phyloP scores from a whole-genome alignment of 2,888 invertebrate genomes.

The Eupeodes latifasciatus region DNA sequence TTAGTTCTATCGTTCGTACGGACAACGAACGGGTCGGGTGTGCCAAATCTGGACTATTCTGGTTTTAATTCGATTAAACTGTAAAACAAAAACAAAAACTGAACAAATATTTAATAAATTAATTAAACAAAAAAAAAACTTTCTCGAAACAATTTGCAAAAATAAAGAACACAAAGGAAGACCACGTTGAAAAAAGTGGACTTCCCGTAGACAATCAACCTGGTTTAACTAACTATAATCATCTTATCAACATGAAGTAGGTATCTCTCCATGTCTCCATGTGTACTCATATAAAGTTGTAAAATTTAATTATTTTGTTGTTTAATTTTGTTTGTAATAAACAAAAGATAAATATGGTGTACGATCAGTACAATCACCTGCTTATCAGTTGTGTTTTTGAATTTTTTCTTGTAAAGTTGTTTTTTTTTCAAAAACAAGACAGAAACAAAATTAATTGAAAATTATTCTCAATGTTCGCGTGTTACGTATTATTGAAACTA shows the following conservation, averaged over 20 bases:
- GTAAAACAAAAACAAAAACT: slow-evolving; percentile 3
- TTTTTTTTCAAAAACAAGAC: slow-evolving; percentile 16
- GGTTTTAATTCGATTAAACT: slow-evolving; percentile 23
- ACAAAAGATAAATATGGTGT: slow-evolving; percentile 9
- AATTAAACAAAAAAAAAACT: not conserved
- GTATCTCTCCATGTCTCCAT: not conserved
- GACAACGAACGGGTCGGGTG: slow-evolving; percentile 50
- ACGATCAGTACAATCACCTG: slow-evolving; percentile 40
- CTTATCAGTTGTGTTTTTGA: slow-evolving; percentile 54
- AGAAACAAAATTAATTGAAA: not conserved
- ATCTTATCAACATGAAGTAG: slow-evolving; percentile 52
- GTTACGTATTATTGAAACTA: slow-evolving; percentile 18
- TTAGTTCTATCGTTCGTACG: slow-evolving; percentile 19
- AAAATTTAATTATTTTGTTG: slow-evolving; percentile 3
- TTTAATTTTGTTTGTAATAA: slow-evolving; percentile 7
- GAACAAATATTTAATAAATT: slow-evolving; percentile 19
- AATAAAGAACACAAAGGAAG: not conserved
- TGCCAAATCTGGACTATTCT: slow-evolving; percentile 23
- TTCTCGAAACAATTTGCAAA: slow-evolving; percentile 1
- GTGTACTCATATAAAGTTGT: not conserved
- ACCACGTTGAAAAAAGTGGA: not conserved
- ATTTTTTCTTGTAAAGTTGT: not conserved
- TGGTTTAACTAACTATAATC: slow-evolving; percentile 17
- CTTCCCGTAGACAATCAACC: slow-evolving; percentile 11
- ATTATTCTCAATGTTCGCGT: not conserved